phyloP scores from a whole-genome alignment of 2,888 invertebrate genomes.

The Andrena trimmerana region DNA sequence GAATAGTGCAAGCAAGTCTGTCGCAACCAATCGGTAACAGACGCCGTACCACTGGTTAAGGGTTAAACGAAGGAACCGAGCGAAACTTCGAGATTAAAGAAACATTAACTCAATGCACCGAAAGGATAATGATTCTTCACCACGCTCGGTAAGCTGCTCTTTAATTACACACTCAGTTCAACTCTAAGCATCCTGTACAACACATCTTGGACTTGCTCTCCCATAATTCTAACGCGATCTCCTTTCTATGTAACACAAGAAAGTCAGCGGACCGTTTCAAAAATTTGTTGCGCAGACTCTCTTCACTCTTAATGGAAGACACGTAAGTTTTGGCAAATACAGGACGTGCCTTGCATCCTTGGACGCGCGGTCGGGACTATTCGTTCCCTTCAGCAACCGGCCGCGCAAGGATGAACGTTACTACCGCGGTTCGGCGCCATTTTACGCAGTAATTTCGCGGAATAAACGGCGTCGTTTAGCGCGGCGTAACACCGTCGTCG shows the following conservation, averaged over 20 bases:
- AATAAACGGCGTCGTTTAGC: slow-evolving; percentile 68
- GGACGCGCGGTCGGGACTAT: slow-evolving; percentile 27
- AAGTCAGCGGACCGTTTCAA: no score
- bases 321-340: not conserved
- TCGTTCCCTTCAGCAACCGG: slow-evolving; percentile 29
- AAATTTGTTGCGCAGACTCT: not conserved
- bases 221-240: no score
- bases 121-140: not conserved
- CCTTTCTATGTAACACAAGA: no score
- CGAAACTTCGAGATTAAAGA: not conserved
- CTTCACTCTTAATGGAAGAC: slow-evolving; percentile 10
- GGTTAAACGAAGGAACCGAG: not conserved
- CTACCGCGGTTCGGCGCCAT: slow-evolving; percentile 51
- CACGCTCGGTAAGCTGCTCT: not conserved
- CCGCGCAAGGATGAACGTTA: slow-evolving; percentile 53
- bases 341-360: not conserved
- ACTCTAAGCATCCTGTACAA: no score
- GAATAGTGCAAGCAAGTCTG: not conserved
- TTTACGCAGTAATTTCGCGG: slow-evolving; percentile 64
- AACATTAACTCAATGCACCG: not conserved
- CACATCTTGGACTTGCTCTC: no score
- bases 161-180: no score
- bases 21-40: not conserved
- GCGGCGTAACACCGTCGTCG: slow-evolving; percentile 48
- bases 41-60: not conserved